Percentiles rank a stretch among this genome's conserved stretches.
Conservation (phyloP, 2,888 invertebrate genomes). For the Alloplasta piceator region DNA sequence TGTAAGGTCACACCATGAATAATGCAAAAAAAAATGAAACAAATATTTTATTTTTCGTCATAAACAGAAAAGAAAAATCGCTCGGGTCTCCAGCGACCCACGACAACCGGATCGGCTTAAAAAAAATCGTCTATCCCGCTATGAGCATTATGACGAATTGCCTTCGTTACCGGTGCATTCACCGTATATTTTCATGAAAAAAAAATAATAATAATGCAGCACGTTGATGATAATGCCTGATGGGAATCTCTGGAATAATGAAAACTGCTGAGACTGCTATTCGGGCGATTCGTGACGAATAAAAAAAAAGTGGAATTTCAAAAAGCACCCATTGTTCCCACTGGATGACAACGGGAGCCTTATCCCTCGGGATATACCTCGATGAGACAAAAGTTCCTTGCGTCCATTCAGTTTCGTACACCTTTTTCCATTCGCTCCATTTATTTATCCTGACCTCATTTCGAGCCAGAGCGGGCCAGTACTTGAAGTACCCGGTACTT, state of each 20-base stretch:
- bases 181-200: slow-evolving; percentile 32
- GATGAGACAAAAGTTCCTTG: slow-evolving; percentile 27
- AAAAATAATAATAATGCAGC: slow-evolving; percentile 28
- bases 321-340: slow-evolving; percentile 51
- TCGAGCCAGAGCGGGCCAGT: no score
- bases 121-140: no score
- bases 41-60: no score
- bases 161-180: slow-evolving; percentile 50
- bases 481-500: no score
- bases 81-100: no score
- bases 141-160: slow-evolving; percentile 44
- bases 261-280: slow-evolving; percentile 40
- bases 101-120: no score
- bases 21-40: no score
- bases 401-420: slow-evolving; percentile 19
- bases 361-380: slow-evolving; percentile 35
- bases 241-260: slow-evolving; percentile 54
- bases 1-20: no score
- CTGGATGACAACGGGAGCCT: slow-evolving; percentile 25
- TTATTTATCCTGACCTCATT: no score
- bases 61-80: no score
- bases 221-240: slow-evolving; percentile 45
- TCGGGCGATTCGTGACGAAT: slow-evolving; percentile 38
- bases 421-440: slow-evolving; percentile 20
- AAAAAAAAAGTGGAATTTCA: slow-evolving; percentile 22